These are phyloP conservation scores for Aphelenchoides bicaudatus DNA, from an alignment of 2,888 invertebrate species.

Conservation along the genomic window DNA sequence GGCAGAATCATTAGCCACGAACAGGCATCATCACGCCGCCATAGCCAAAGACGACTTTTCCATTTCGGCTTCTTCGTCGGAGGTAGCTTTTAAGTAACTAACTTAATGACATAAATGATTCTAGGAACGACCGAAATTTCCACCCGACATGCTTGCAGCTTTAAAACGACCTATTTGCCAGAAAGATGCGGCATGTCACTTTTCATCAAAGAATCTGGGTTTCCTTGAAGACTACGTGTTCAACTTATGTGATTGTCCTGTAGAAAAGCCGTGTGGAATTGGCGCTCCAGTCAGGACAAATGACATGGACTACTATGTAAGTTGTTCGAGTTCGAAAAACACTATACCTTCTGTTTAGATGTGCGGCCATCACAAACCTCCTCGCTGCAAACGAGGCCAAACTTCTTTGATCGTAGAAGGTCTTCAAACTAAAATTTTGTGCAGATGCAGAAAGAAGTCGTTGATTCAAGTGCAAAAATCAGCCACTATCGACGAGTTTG, in stretches of 20 bases:
- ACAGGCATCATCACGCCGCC: no score
- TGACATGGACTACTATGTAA: slow-evolving; percentile 12
- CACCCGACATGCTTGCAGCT: background rate
- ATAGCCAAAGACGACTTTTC: background rate
- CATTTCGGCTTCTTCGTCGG: background rate
- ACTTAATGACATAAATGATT: background rate
- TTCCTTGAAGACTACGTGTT: background rate
- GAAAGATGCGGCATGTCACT: background rate
- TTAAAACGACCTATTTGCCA: background rate
- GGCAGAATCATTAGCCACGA: no score
- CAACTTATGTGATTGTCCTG: slow-evolving; percentile 1
- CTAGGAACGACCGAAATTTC: background rate
- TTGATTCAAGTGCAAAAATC: background rate
- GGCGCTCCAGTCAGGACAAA: background rate
- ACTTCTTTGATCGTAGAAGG: slow-evolving; percentile 8
- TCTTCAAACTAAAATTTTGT: background rate
- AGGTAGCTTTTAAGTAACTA: background rate
- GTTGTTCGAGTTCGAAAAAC: background rate
- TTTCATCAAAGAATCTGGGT: no score
- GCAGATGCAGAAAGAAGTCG: slow-evolving; percentile 1
- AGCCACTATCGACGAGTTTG: background rate
- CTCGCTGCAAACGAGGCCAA: background rate
- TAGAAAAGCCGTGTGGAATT: background rate
- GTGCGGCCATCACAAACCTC: slow-evolving; percentile 8
- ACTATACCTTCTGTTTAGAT: background rate